Evolutionary conservation across 2,113 vertebrate species (phyloP).

Genomic region (Notechis scutatus): DNA sequence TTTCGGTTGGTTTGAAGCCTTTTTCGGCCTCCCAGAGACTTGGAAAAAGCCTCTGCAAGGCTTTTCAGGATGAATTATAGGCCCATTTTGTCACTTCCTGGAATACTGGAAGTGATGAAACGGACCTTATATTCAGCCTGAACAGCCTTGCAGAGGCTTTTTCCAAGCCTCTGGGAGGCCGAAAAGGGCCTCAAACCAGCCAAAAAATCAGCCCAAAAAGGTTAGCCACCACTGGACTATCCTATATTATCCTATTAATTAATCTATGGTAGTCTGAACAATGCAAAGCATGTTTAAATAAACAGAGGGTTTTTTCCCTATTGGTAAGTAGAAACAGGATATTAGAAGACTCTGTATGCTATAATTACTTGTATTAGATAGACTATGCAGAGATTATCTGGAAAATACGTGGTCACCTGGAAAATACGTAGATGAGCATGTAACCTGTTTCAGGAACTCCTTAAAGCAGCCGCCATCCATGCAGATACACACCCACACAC

Average conservation of each 20-base stretch:
- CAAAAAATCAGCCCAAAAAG: too few species aligned
- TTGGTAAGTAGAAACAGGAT: background rate
- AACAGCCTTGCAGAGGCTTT: too few species aligned
- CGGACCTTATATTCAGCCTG: too few species aligned
- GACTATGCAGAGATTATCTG: background rate
- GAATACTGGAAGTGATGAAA: too few species aligned
- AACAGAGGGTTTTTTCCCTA: background rate
- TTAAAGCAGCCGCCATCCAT: background rate
- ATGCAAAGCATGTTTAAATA: background rate
- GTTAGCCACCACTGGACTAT: background rate
- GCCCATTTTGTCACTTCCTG: too few species aligned
- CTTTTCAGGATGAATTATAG: too few species aligned
- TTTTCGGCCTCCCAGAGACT: too few species aligned
- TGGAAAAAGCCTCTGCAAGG: too few species aligned
- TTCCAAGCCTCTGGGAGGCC: too few species aligned
- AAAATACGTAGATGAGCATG: background rate
- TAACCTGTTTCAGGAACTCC: background rate
- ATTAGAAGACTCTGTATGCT: background rate
- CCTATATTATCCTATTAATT: background rate
- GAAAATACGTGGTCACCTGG: background rate
- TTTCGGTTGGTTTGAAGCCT: too few species aligned
- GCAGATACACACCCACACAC: too few species aligned
- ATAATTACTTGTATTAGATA: background rate
- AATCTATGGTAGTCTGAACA: background rate
- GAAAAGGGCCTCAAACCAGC: too few species aligned